These are phyloP conservation scores for Symphodus melops DNA, from an alignment of 2,113 vertebrate species.

Conservation along the genomic window DNA sequence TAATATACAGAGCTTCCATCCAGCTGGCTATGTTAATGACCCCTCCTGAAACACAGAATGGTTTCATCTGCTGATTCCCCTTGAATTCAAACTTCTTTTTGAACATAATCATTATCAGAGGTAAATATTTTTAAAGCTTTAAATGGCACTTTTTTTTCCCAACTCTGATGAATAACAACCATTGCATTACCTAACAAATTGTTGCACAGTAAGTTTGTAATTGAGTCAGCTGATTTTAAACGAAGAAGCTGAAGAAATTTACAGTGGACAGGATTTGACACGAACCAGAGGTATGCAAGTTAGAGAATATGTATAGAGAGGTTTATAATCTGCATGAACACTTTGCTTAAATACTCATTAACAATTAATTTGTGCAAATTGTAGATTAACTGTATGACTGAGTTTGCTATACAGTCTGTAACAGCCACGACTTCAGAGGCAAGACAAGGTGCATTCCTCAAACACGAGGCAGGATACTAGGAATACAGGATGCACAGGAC, in stretches of 20 bases:
- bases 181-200: conserved; percentile 12
- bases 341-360: conserved; percentile 30
- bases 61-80: background rate
- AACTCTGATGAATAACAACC: conserved; percentile 5
- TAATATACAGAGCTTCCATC: conserved; percentile 38
- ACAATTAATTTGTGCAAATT: conserved; percentile 22
- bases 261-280: conserved; percentile 21
- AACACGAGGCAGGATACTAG: conserved; percentile 11
- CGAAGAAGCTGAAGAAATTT: conserved; percentile 10
- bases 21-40: conserved; percentile 1
- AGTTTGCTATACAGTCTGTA: conserved; percentile 24
- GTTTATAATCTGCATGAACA: conserved; percentile 15
- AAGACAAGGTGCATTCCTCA: conserved; percentile 42
- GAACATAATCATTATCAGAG: conserved; percentile 13
- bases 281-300: conserved; percentile 44
- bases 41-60: conserved; percentile 2
- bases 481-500: conserved; percentile 19
- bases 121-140: conserved; percentile 38
- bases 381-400: conserved; percentile 6
- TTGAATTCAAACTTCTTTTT: conserved; percentile 6
- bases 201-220: conserved; percentile 2
- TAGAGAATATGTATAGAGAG: conserved; percentile 33
- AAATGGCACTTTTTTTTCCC: conserved; percentile 49
- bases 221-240: background rate
- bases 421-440: conserved; percentile 40